Conservation (phyloP, 2,888 invertebrate species). For the Schizotus pectinicornis region DNA sequence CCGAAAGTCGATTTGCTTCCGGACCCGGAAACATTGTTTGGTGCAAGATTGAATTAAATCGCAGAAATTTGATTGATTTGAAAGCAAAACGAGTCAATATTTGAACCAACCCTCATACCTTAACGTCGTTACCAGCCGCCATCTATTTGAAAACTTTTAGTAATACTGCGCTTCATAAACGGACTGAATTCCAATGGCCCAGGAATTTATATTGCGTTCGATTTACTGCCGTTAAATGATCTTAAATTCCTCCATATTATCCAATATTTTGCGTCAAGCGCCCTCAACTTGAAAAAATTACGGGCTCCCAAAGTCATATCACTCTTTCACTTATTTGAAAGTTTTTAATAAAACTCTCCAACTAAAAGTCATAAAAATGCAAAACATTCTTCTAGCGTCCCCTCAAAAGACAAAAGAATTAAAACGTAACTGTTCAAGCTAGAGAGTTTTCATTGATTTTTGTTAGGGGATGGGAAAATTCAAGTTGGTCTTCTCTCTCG, state of each 20-base stretch:
- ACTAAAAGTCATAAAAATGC: conserved; percentile 12
- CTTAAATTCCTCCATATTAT: conserved; percentile 25
- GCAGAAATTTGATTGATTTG: conserved; percentile 20
- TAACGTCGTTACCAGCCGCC: conserved; percentile 20
- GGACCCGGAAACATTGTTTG: too few relatives aligned
- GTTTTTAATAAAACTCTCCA: conserved; percentile 13
- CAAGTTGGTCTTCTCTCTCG: background rate
- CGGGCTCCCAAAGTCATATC: too few relatives aligned
- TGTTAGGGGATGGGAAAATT: too few relatives aligned
- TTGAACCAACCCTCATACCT: conserved; percentile 19
- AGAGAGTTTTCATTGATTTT: too few relatives aligned
- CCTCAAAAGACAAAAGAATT: background rate
- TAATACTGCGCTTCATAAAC: conserved; percentile 47
- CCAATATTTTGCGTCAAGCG: conserved; percentile 8
- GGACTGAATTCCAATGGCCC: conserved; percentile 36
- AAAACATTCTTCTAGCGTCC: conserved; percentile 5
- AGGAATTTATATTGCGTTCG: conserved; percentile 55
- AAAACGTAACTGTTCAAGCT: background rate
- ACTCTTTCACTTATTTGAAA: background rate
- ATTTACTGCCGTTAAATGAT: conserved; percentile 42
- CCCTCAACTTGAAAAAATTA: too few relatives aligned
- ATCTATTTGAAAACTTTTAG: conserved; percentile 51
- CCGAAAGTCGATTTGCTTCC: too few relatives aligned
- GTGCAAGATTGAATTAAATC: background rate
- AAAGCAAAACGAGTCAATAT: conserved; percentile 16